These are phyloP conservation scores for Zoanthus gigantus DNA, from an alignment of 92 coral and sea anemone species.

Conservation along the genomic window DNA sequence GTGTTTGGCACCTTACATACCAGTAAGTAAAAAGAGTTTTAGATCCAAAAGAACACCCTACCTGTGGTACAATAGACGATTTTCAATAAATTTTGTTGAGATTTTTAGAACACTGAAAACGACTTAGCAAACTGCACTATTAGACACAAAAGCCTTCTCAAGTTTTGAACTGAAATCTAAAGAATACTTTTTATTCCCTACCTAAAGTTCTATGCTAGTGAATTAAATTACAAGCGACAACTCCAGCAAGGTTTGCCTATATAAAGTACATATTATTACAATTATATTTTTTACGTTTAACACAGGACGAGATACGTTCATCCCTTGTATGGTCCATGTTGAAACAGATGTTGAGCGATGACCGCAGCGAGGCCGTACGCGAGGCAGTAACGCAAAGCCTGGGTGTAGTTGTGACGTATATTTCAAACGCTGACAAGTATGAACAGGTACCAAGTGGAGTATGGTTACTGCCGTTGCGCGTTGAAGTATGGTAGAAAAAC, in stretches of 20 bases:
- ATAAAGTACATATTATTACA: too few species aligned
- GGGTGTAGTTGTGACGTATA: conserved; percentile 88
- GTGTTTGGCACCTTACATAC: conserved; percentile 85
- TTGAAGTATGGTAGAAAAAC: background rate
- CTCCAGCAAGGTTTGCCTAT: background rate
- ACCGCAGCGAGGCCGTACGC: conserved; percentile 95
- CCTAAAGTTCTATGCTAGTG: too few species aligned
- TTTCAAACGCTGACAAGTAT: conserved; percentile 86
- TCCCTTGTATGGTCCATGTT: conserved; percentile 96
- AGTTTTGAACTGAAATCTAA: too few species aligned
- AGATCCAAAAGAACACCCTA: too few species aligned
- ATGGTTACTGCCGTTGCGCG: background rate
- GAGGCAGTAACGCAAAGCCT: conserved; percentile 96
- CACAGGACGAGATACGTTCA: conserved; percentile 83
- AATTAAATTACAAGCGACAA: too few species aligned
- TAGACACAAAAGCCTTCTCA: too few species aligned
- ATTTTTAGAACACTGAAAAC: too few species aligned
- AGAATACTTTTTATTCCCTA: too few species aligned
- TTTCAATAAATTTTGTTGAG: too few species aligned
- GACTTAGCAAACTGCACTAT: too few species aligned
- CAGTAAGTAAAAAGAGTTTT: conserved; percentile 60
- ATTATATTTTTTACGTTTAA: too few species aligned
- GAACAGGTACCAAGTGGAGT: conserved; percentile 75
- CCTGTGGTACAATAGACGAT: too few species aligned
- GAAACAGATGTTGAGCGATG: conserved; percentile 94